Conservation (phyloP, 2,113 vertebrate species). For the Cavia porcellus region DNA sequence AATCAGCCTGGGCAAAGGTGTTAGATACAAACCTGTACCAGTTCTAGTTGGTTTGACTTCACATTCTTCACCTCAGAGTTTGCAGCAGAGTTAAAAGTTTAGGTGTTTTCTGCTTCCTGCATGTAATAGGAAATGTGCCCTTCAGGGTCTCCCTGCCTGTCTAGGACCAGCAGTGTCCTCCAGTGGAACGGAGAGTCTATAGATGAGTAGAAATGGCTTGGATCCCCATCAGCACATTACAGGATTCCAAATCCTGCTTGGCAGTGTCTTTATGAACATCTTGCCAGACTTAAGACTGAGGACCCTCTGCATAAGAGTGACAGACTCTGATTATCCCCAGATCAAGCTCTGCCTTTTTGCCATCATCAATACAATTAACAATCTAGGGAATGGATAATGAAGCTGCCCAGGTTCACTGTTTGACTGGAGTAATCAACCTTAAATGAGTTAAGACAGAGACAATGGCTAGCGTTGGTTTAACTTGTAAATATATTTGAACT, state of each 20-base stretch:
- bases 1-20: no score
- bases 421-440: neutral
- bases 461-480: no score
- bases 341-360: neutral
- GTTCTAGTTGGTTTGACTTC: neutral
- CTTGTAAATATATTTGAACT: neutral
- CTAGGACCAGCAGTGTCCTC: neutral
- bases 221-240: neutral
- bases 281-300: neutral
- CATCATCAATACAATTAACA: neutral
- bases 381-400: neutral
- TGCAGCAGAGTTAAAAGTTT: neutral
- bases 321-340: rapidly evolving
- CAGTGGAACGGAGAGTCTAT: rapidly evolving
- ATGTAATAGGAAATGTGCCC: neutral
- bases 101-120: neutral
- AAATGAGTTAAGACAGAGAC: neutral
- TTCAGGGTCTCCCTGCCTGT: neutral
- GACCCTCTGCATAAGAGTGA: neutral
- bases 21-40: no score
- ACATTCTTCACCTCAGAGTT: neutral
- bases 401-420: neutral
- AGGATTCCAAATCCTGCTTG: neutral
- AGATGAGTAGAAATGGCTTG: neutral
- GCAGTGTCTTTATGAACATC: neutral